Percentiles rank a stretch among this genome's conserved stretches.
These are phyloP conservation scores for Slavum lentiscoides DNA, from an alignment of 2,888 invertebrate species.

Conservation along the genomic window DNA sequence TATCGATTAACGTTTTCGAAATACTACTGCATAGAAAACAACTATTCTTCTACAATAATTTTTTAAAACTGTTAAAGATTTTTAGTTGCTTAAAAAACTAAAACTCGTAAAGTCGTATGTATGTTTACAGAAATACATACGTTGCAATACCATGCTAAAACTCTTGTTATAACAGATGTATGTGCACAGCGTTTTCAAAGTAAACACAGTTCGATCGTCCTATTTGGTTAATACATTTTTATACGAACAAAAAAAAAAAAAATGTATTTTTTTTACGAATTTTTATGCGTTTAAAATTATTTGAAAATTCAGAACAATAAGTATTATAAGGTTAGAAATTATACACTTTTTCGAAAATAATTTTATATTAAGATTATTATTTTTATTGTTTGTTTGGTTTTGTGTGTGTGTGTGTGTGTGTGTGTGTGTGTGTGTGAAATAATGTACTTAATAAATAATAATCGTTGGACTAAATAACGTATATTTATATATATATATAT, in stretches of 20 bases:
- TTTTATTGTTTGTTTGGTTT: neutral
- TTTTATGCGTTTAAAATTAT: neutral
- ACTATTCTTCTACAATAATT: neutral
- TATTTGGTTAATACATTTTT: slow-evolving; percentile 28
- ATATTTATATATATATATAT: neutral
- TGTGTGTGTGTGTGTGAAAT: neutral
- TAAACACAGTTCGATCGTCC: slow-evolving; percentile 34
- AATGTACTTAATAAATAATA: neutral
- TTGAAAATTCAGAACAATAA: neutral
- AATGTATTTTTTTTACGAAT: neutral
- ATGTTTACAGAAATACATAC: slow-evolving; percentile 27
- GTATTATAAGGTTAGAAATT: neutral
- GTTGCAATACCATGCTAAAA: slow-evolving; percentile 23
- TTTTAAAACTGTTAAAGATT: slow-evolving; percentile 33
- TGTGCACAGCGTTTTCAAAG: slow-evolving; percentile 25
- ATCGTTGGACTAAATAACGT: neutral
- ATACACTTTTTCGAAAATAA: neutral
- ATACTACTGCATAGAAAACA: neutral
- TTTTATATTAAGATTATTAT: neutral
- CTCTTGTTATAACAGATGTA: slow-evolving; percentile 52
- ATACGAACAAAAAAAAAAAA: neutral
- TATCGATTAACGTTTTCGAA: neutral
- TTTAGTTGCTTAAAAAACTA: slow-evolving; percentile 27
- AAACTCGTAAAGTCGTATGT: slow-evolving; percentile 25
- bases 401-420: neutral